phyloP scores from a whole-genome alignment of 1,140 invertebrate species.

The Euwallacea fornicatus region DNA sequence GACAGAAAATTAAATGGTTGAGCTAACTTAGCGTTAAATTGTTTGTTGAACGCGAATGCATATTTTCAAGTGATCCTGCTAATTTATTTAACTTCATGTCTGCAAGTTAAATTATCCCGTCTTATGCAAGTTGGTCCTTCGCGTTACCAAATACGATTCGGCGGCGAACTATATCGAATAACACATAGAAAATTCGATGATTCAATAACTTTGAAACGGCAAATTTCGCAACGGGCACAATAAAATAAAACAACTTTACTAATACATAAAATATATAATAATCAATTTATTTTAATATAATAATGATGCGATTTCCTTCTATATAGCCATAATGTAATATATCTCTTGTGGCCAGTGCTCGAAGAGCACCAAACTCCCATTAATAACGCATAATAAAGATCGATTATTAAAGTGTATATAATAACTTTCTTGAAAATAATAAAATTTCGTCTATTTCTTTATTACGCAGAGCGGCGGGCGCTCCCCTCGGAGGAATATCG shows the following conservation, averaged over 20 bases:
- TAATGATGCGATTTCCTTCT: constrained; percentile 27
- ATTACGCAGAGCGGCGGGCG: constrained; percentile 1
- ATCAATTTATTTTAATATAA: constrained; percentile 33
- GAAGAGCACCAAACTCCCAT: constrained; percentile 28
- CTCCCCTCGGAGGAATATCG: no score
- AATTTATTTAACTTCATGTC: no score
- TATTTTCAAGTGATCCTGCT: no score
- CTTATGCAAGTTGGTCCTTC: no score
- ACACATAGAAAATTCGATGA: no score
- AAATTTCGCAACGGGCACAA: no score
- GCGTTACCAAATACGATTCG: no score
- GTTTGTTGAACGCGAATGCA: no score
- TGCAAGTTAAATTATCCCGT: no score
- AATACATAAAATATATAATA: constrained; percentile 39
- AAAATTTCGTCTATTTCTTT: constrained; percentile 32
- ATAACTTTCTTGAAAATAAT: constrained; percentile 22
- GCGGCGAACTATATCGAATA: no score
- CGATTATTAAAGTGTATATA: constrained; percentile 27
- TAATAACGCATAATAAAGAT: constrained; percentile 34
- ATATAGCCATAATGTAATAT: constrained; percentile 23
- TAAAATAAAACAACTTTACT: constrained; percentile 15
- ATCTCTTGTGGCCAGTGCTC: constrained; percentile 31
- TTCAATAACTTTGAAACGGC: no score
- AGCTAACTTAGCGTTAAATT: no score
- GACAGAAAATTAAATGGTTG: not conserved